Conservation (phyloP, 2,797 vertebrate genomes). For the Lates japonicus region DNA sequence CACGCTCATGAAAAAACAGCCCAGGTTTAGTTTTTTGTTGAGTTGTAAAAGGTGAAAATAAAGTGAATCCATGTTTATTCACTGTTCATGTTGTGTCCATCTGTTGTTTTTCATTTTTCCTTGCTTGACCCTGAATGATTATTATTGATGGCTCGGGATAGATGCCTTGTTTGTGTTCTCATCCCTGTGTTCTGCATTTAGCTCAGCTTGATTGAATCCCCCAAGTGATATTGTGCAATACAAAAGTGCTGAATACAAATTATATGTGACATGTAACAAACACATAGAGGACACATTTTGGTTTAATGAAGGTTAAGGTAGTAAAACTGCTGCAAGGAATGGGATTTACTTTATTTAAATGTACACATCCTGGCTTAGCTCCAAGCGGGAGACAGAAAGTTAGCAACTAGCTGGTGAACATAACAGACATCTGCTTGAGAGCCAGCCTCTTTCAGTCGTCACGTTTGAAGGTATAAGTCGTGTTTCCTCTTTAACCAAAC, state of each 20-base stretch:
- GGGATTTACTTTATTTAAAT: not conserved
- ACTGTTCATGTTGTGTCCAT: conserved; percentile 54
- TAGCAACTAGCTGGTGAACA: no score
- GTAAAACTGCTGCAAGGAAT: not conserved
- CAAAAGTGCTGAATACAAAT: conserved; percentile 30
- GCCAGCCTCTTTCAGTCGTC: not conserved
- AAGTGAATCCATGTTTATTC: conserved; percentile 59
- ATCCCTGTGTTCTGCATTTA: conserved; percentile 24
- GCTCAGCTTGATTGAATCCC: not conserved
- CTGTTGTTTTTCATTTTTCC: conserved; percentile 70
- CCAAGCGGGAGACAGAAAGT: no score
- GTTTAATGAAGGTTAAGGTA: conserved; percentile 1
- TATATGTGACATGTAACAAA: not conserved
- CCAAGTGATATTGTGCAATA: conserved; percentile 4
- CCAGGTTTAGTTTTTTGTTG: conserved; percentile 12
- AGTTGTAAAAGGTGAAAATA: conserved; percentile 12
- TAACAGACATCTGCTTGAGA: not conserved
- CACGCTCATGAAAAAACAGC: conserved; percentile 2
- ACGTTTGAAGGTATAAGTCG: conserved; percentile 1
- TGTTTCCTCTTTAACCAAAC: conserved; percentile 26
- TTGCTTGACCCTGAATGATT: conserved; percentile 67
- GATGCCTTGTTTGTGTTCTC: conserved; percentile 48
- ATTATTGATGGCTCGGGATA: conserved; percentile 47
- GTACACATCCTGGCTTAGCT: no score
- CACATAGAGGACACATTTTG: conserved; percentile 1